Evolutionary conservation across 2,797 vertebrate genomes (phyloP), one percentile per base, ranked within the genome.

Genomic region (Heliangelus exortis): DNA sequence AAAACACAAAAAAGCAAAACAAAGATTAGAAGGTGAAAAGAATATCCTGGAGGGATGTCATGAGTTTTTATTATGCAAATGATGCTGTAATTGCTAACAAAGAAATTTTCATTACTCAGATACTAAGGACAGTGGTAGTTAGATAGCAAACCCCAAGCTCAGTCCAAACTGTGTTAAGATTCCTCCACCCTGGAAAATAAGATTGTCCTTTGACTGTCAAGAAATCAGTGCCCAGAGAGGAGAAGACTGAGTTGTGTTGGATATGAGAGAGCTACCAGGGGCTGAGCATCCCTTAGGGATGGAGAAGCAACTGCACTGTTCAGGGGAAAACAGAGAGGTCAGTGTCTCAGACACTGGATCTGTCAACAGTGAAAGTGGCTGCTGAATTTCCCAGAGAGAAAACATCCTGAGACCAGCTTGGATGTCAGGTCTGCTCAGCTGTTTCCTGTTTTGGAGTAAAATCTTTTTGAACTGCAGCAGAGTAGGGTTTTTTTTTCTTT

Each of bases 371-470:
- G 95, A 96, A 96, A 96, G 96, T 66, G 91, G 87, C 65, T 4
- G 7, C 89, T 93, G 82, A 90, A 78, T 79, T 91, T 96, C 91
- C 76, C 92, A 93, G 75, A 72, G 76, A 91, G 87, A 89, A 92
- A 96, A 95, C 94, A 96, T 96, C 96, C 96, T 96, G 89, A 13
- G 0, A 80, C 18, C 85, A 91, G 91, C 92, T 95, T 95, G 62
- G 87, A 96, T 96, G 96, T 95, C 96, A 95, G 21, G 68, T 78
- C 92, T 90, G 91, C 79, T 96, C 96, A 96, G 92, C 95, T 96
- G 96, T 43, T 94, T 96, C 96, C 96, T 96, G 95, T 92, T 96
- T 91, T 91, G 91, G 82, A 93, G 29, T 75, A 81, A 51, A 77
- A 54, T 14, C 39, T 72, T 84, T 89, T 89, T 54, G 31, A 85